Percentiles rank a stretch among this genome's conserved stretches.
Evolutionary conservation across 2,113 vertebrate genomes (phyloP).

Genomic region (Pomatostomus ruficeps): DNA sequence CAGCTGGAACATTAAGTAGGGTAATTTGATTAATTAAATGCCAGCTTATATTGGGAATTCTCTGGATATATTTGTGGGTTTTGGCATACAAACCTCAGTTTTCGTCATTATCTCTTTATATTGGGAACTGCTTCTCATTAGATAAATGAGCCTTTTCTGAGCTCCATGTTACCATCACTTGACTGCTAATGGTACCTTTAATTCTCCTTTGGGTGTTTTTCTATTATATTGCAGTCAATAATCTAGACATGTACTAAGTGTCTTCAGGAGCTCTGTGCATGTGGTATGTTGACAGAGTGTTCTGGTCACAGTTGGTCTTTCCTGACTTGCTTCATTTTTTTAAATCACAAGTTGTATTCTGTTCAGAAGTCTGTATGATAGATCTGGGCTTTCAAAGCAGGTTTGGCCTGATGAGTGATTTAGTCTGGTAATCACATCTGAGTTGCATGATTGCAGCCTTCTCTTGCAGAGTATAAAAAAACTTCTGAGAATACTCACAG

Average conservation of each 20-base stretch:
- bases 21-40: not conserved
- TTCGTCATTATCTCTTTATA: slow-evolving; percentile 17
- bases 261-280: not conserved
- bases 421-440: slow-evolving; percentile 40
- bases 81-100: not conserved
- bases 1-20: not conserved
- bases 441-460: slow-evolving; percentile 43
- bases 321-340: not conserved
- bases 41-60: not conserved
- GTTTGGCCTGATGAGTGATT: slow-evolving; percentile 9
- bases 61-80: not conserved
- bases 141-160: slow-evolving; percentile 14
- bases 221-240: not conserved
- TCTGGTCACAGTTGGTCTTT: not conserved
- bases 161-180: not conserved
- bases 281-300: not conserved
- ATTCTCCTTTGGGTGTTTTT: not conserved
- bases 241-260: not conserved
- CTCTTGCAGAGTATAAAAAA: slow-evolving; percentile 57
- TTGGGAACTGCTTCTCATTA: slow-evolving; percentile 10
- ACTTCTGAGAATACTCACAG: slow-evolving; percentile 60
- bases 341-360: not conserved
- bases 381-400: not conserved
- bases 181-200: not conserved
- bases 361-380: not conserved